A percentile compares a stretch with the other conserved stretches of the same genome.
These are phyloP conservation scores for Pipa parva DNA, from an alignment of 2,113 vertebrate species.

Conservation along the genomic window DNA sequence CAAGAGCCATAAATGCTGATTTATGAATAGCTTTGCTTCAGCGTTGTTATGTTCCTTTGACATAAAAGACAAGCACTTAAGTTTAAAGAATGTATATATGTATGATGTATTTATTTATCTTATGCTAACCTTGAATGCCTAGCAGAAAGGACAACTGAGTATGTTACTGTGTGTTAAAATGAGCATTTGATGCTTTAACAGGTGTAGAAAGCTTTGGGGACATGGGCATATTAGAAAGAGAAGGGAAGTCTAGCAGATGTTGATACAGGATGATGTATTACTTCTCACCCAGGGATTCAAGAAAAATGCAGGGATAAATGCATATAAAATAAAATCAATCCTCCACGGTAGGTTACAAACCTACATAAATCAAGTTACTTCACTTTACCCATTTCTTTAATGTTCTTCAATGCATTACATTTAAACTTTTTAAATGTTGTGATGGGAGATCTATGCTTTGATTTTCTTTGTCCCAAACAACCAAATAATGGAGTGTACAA, in stretches of 20 bases:
- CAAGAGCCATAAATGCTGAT: too few relatives aligned
- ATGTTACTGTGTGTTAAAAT: slow-evolving; percentile 67
- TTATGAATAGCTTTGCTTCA: too few relatives aligned
- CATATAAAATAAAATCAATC: slow-evolving; percentile 64
- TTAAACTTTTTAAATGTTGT: not conserved
- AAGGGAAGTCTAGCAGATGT: slow-evolving; percentile 75
- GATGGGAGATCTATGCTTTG: not conserved
- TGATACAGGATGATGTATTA: slow-evolving; percentile 75
- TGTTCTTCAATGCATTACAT: not conserved
- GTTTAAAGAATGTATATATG: not conserved
- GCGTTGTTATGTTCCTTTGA: too few relatives aligned
- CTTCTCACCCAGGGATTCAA: slow-evolving; percentile 73
- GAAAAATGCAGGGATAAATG: slow-evolving; percentile 68
- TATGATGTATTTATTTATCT: slow-evolving; percentile 63
- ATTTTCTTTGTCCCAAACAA: not conserved
- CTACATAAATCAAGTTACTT: not conserved
- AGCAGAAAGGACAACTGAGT: slow-evolving; percentile 67
- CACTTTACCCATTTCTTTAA: not conserved
- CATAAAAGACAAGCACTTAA: too few relatives aligned
- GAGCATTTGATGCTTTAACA: slow-evolving; percentile 72
- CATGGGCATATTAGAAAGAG: slow-evolving; percentile 71
- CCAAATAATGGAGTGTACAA: slow-evolving; percentile 13
- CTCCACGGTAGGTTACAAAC: slow-evolving; percentile 62
- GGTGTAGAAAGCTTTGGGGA: slow-evolving; percentile 77
- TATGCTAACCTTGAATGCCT: slow-evolving; percentile 70